These are phyloP conservation scores for Petrolisthes cinctipes DNA, from an alignment of 2,888 invertebrate genomes.

Conservation along the genomic window DNA sequence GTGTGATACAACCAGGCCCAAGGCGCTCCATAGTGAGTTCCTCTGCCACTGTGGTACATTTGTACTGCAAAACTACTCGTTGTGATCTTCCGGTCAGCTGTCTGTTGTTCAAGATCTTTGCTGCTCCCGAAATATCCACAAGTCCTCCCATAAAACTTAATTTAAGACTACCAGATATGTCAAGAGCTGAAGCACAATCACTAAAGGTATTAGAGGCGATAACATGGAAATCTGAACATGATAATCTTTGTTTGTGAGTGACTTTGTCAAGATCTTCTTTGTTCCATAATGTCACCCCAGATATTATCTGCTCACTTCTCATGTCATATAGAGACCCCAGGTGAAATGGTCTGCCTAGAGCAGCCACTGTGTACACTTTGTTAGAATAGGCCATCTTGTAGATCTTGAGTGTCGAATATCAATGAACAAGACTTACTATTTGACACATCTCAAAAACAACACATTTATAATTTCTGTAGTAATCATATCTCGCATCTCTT, in stretches of 20 bases:
- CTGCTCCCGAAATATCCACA: constrained; percentile 32
- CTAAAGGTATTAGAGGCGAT: constrained; percentile 22
- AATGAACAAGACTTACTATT: too few relatives aligned
- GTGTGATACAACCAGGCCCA: constrained; percentile 14
- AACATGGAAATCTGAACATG: constrained; percentile 16
- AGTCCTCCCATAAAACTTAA: constrained; percentile 41
- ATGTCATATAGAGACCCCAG: constrained; percentile 41
- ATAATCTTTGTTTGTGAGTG: not conserved
- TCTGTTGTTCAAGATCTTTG: constrained; percentile 27
- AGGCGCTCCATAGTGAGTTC: constrained; percentile 36
- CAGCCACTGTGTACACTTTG: constrained; percentile 5
- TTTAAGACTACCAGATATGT: constrained; percentile 19
- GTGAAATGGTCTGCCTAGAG: constrained; percentile 36
- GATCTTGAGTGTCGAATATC: not conserved
- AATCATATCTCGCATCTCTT: too few relatives aligned
- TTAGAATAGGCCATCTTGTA: constrained; percentile 8
- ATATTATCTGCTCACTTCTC: constrained; percentile 30
- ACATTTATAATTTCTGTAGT: too few relatives aligned
- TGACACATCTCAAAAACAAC: too few relatives aligned
- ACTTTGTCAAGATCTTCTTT: constrained; percentile 4
- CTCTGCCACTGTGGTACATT: constrained; percentile 36
- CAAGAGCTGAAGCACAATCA: constrained; percentile 38
- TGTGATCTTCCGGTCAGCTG: constrained; percentile 11
- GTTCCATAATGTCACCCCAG: constrained; percentile 42
- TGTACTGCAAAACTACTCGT: constrained; percentile 27